Percentiles rank a stretch among this genome's conserved stretches.
Conservation (phyloP, 37 sponge, comb jelly and placozoan species). For the Dysidea cf. avara region DNA sequence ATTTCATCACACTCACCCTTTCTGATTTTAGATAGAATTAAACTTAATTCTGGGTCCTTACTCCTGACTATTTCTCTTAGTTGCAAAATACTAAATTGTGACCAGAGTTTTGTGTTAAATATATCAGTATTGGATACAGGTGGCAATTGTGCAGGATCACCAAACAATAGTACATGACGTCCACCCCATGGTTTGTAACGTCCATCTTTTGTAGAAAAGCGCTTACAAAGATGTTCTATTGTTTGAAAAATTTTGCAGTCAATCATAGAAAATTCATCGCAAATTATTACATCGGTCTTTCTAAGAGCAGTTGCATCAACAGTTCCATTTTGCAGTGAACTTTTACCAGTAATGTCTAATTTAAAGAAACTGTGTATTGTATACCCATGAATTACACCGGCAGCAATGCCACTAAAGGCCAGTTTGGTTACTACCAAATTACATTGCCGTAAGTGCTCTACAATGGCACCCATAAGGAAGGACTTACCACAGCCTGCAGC, state of each 20-base stretch:
- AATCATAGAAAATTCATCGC: slow-evolving; percentile 26
- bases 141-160: slow-evolving; percentile 25
- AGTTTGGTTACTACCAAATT: slow-evolving; percentile 14
- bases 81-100: background rate
- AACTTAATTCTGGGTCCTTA: background rate
- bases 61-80: background rate
- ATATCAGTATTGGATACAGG: background rate
- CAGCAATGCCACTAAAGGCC: slow-evolving; percentile 19
- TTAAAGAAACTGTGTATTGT: no score
- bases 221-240: no score
- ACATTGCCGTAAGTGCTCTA: background rate
- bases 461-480: slow-evolving; percentile 5
- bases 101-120: slow-evolving; percentile 8
- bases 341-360: slow-evolving; percentile 7
- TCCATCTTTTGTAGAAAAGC: no score
- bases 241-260: background rate
- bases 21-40: background rate
- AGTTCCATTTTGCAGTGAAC: slow-evolving; percentile 11
- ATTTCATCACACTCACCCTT: background rate
- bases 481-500: slow-evolving; percentile 25
- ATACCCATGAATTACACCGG: no score
- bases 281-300: slow-evolving; percentile 12
- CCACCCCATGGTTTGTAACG: no score
- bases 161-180: slow-evolving; percentile 10
- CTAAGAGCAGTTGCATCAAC: slow-evolving; percentile 2